Conservation (phyloP, 1,140 invertebrate species). For the Phthorimaea operculella region DNA sequence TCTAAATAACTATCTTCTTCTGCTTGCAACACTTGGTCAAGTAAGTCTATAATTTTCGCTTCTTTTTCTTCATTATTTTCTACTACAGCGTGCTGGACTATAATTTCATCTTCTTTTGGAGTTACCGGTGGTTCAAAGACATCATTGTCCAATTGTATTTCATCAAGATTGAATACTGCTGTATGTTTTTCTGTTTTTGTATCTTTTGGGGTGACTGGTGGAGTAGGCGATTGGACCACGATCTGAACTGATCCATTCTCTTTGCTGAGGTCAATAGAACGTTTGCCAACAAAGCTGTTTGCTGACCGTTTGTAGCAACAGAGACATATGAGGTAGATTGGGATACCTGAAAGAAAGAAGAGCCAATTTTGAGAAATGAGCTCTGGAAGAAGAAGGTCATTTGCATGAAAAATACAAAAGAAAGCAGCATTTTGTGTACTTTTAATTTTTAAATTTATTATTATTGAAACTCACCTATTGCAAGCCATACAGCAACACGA, state of each 20-base stretch:
- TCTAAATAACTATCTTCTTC: conserved; percentile 57
- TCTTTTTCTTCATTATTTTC: conserved; percentile 58
- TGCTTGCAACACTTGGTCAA: conserved; percentile 59
- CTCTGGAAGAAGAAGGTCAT: no score
- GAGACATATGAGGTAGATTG: conserved; percentile 44
- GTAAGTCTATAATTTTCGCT: conserved; percentile 58
- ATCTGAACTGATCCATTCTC: conserved; percentile 33
- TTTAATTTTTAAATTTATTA: no score
- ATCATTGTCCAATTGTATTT: neutral
- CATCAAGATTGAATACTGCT: no score
- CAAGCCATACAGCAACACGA: conserved; percentile 83
- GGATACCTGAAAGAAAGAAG: conserved; percentile 41
- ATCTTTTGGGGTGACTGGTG: conserved; percentile 19
- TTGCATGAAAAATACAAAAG: no score
- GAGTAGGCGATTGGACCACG: conserved; percentile 49
- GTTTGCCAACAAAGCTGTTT: conserved; percentile 14
- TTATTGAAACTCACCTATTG: conserved; percentile 67
- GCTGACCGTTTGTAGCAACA: conserved; percentile 37
- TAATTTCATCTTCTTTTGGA: conserved; percentile 25
- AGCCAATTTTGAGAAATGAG: neutral
- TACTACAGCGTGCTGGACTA: conserved; percentile 39
- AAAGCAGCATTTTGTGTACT: no score
- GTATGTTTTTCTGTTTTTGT: no score
- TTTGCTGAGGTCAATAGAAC: no score
- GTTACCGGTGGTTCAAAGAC: neutral